Evolutionary conservation across 2,888 invertebrate genomes (phyloP), one percentile per base, ranked within the genome.

Genomic region (Drosophila flavopinicola): DNA sequence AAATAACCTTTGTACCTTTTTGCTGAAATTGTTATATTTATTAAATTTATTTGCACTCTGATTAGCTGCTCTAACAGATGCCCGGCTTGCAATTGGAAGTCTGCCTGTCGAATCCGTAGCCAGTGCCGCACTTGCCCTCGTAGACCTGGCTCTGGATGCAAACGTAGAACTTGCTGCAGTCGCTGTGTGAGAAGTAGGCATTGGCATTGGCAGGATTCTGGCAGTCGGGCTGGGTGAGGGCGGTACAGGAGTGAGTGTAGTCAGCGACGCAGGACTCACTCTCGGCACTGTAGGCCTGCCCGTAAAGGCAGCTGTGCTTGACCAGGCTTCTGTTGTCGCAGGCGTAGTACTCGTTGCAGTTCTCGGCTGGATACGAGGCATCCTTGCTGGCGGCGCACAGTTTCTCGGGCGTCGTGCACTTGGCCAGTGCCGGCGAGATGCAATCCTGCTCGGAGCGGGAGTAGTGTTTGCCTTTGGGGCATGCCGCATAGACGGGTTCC

Each of bases 71-170:
- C 30, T 41, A 17, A 15, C 65, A 66, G 17, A 51, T 6, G 6
- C 65, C 65, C 0, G 9, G 25, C 27, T 35, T 30, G 39, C 65
- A 66, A 1, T 45, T 45, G 6, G 63, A 56, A 13, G 32, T 56
- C n/a, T n/a, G 10, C 1, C 15, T 63, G 27, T 66, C 63, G 6
- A 45, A 66, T 15, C 49, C 38, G 20, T 11, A 66, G n/a, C 65
- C 65, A 29, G 15, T 23, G 1, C 25, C 49, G 25, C 65, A 66
- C 23, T 63, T 63, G 24, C 65, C 65, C 25, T 66, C 65, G 6
- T 41, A 42, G 33, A 63, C 24, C 10, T 49, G 38, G n/a, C 3
- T 45, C 20, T 56, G 49, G 6, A 51, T 39, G 33, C 65, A 66
- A 6, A 56, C 15, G 11, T 63, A 66, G 15, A 63, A 66, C 9